phyloP scores from a whole-genome alignment of 2,113 vertebrate species.

The Hypocryptadius cinnamomeus region DNA sequence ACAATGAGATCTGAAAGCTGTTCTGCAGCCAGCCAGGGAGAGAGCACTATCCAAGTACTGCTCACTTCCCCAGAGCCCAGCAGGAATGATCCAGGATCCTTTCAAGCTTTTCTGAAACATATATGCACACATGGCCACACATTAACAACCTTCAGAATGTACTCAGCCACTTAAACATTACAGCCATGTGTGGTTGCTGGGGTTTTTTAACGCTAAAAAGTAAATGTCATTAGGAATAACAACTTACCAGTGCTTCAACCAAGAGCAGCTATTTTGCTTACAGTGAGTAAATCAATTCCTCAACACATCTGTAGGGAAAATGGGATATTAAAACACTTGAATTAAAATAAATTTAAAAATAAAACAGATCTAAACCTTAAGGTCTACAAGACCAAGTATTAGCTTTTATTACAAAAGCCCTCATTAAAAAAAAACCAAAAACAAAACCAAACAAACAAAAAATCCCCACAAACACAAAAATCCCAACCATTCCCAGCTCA shows the following conservation, averaged over 20 bases:
- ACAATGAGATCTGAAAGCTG: not conserved
- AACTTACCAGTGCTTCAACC: constrained; percentile 70
- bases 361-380: not conserved
- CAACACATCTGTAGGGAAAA: constrained; percentile 56
- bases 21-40: not conserved
- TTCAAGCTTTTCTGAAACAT: not conserved
- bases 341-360: not conserved
- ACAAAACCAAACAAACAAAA: too few relatives aligned
- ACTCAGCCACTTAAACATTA: not conserved
- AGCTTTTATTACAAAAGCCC: not conserved
- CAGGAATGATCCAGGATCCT: not conserved
- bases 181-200: not conserved
- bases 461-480: not conserved
- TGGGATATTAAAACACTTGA: constrained; percentile 2
- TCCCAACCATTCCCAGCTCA: not conserved
- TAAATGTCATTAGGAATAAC: constrained; percentile 6
- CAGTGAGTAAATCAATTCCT: constrained; percentile 26
- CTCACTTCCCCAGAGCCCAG: not conserved
- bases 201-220: not conserved
- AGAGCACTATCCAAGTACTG: not conserved
- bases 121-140: not conserved
- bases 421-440: not conserved
- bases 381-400: not conserved
- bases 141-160: not conserved
- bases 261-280: constrained; percentile 42